Base-by-base conservation (phyloP, 2,888 invertebrate genomes). In the Cordilura impudica region DNA sequence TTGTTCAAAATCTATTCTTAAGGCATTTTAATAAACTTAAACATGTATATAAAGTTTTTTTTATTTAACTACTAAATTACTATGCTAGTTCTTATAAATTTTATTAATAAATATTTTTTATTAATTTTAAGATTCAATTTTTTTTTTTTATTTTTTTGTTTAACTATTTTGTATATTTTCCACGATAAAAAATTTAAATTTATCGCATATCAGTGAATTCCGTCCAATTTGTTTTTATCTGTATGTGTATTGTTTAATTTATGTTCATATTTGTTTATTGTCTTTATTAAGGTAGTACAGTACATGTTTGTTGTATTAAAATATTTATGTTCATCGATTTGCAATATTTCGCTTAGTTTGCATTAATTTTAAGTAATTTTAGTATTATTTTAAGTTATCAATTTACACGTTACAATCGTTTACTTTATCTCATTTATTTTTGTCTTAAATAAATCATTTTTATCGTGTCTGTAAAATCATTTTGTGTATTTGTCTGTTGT, bases 191-290 rank as follows among this genome's bases (percentile, higher is more conserved):
- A 16, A 39, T 70, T 16, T 26, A 16, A 49, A 39, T 66, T 56
- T 67, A 60, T 72, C 72, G 63, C 77, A 72, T 83, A 84, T 88
- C 89, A 88, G 88, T 86, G 83, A 83, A 83, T 87, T 86, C 88
- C 88, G 88, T 88, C 88, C 88, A 88, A 85, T 86, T 81, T 77
- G 78, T 81, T 84, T 82, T 71, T 85, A 78, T 85, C 83, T 86
- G 83, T 84, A 82, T 83, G 76, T 78, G 58, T 53, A 66, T 54
- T 77, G 47, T 56, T 16, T 26, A 58, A 60, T 63, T 43, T 29
- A 54, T 53, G 31, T 76, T 56, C 45, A 21, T 71, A 49, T 29
- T 49, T 78, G 66, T 54, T 56, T 76, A 74, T 70, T 63, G 35
- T 69, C 43, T 18, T 39, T 66, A 54, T 51, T 23, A 14, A 29